Conservation (phyloP, 2,888 invertebrate species). For the Aleiodes testaceus region DNA sequence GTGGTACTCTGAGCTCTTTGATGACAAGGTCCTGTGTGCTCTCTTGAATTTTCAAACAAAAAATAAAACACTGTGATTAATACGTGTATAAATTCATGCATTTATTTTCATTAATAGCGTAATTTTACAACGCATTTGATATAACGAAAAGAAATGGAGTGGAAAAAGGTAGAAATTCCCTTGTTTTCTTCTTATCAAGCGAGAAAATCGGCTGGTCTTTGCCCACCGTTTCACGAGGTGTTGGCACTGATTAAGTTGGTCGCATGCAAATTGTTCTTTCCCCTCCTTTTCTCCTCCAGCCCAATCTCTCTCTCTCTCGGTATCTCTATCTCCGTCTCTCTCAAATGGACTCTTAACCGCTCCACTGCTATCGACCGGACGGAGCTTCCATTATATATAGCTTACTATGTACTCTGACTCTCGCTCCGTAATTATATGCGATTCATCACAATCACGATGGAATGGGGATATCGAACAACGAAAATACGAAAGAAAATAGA, state of each 20-base stretch:
- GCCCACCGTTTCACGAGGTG: constrained; percentile 59
- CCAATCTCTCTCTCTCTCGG: constrained; percentile 30
- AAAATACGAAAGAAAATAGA: constrained; percentile 21
- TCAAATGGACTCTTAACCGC: constrained; percentile 19
- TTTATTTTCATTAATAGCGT: not conserved
- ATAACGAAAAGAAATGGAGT: constrained; percentile 24
- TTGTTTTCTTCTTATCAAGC: constrained; percentile 44
- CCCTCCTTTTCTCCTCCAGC: constrained; percentile 50
- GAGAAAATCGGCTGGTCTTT: constrained; percentile 28
- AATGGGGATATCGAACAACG: constrained; percentile 19
- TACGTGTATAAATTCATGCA: not conserved
- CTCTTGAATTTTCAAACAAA: constrained; percentile 56
- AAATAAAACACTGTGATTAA: constrained; percentile 59
- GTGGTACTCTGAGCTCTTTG: constrained; percentile 65
- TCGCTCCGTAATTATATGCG: constrained; percentile 28
- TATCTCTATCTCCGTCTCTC: constrained; percentile 5
- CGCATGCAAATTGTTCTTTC: constrained; percentile 67
- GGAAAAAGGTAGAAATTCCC: constrained; percentile 18
- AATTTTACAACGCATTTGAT: not conserved
- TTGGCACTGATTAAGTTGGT: constrained; percentile 69
- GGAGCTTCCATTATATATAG: constrained; percentile 29
- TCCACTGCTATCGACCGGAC: constrained; percentile 28
- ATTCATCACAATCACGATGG: constrained; percentile 25
- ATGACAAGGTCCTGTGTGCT: constrained; percentile 62
- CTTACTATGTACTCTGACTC: constrained; percentile 20